Evolutionary conservation across 2,888 invertebrate genomes (phyloP), one percentile per base, ranked within the genome.

Genomic region (Torymus texanus): DNA sequence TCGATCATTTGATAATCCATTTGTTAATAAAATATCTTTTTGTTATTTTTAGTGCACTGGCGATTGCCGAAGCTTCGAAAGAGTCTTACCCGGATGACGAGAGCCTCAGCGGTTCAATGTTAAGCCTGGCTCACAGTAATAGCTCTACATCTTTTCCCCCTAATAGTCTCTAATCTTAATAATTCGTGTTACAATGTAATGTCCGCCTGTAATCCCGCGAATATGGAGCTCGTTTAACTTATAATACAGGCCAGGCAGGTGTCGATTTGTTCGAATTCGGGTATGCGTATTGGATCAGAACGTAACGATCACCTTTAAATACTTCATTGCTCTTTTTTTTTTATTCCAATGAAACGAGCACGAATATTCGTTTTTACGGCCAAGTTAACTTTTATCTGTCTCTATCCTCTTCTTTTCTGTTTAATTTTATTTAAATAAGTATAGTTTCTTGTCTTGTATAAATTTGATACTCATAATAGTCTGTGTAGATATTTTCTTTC

Each of bases 71-170:
- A 91, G 96, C 96, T 89, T 96, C 97, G 86, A 94, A 96, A 87
- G 97, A 97, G 91, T 94, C 94, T 85, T 97, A 96, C 92, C 95
- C 95, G 86, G 97, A 97, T 86, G 97, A 97, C 90, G 97, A 97
- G 91, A 97, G 97, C 89, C 93, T 97, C 85, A 97, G 97, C 80
- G 98, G 98, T 87, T 97, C 97, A 86, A 96, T 97, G 95, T 93
- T 96, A 88, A 97, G 97, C 92, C 94, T 98, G 91, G 97, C 97
- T 84, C 97, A 97, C 93, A 97, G 97, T 93, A 97, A 97, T 93
- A 97, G 97, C 91, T 97, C 97, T 87, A 96, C 96, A 88, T 96
- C 96, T 92, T 96, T 96, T 92, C 96, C 96, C 87, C 95, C 96
- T 89, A 95, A 94, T 91, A 94, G 94, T 91, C 88, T 90, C 85